Evolutionary conservation across 1,140 invertebrate genomes (phyloP), one percentile per base, ranked within the genome.

Genomic region (Dysdera silvatica): DNA sequence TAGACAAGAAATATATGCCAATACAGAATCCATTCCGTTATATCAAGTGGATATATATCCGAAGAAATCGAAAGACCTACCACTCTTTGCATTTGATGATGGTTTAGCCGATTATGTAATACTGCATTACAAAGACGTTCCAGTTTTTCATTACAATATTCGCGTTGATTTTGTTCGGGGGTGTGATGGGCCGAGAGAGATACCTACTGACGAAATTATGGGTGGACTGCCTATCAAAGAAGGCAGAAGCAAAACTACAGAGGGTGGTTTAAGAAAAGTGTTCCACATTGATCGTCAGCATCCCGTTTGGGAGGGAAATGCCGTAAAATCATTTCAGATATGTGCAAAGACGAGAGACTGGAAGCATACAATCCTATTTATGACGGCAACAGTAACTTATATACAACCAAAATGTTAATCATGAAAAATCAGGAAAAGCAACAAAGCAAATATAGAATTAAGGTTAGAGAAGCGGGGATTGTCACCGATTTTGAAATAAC

Each of bases 361-460:
- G n/a, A 45, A 29, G 29, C 20, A 4, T 58, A 41, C 23, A 41
- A 35, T 58, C 55, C 54, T 7, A 55, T 58, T 1, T 65, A 51
- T 53, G 62, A 65, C 54, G 62, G 62, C 3, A 24, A 8, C 7
- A 65, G 54, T 47, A 65, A 65, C 54, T 26, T 65, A 28, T 65
- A 45, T 45, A 65, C 62, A 20, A 29, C 33, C 4, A 37, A 33
- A 20, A 43, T 31, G 4, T 65, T 65, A 18, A 54, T 55, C 2
- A 40, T 58, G 33, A 5, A 24, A n/a, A n/a, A n/a, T n/a, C n/a
- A n/a, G n/a, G 3, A 16, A 4, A 1, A 43, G 54, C 28, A 8
- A 12, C 0, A 20, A 10, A 16, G 33, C 53, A 23, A 28, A 10
- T 29, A 41, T 65, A 14, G 48, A 35, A 35, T n/a, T 65, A 23